Conservation (phyloP, 1,140 invertebrate species). For the Ooceraea biroi region DNA sequence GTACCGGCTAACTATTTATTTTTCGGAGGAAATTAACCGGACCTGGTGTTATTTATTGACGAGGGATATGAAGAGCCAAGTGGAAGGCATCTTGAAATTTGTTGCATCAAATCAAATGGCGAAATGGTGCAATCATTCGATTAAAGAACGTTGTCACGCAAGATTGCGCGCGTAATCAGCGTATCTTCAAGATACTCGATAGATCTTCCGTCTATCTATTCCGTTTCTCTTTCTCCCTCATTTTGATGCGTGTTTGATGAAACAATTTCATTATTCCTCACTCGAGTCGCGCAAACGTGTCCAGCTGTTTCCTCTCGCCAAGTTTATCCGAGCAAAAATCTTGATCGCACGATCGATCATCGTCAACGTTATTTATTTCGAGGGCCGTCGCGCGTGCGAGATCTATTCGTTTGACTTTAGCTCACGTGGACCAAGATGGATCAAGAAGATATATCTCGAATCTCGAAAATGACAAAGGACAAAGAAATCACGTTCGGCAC, state of each 20-base stretch:
- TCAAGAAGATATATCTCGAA: too few relatives aligned
- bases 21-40: background rate
- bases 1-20: slow-evolving; percentile 24
- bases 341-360: background rate
- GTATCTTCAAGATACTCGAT: background rate
- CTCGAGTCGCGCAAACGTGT: background rate
- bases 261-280: background rate
- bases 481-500: slow-evolving; percentile 41
- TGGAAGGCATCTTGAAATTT: slow-evolving; percentile 1
- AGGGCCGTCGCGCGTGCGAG: slow-evolving; percentile 16
- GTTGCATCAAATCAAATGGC: background rate
- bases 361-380: background rate
- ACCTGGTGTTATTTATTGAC: background rate
- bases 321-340: background rate
- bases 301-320: background rate
- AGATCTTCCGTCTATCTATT: background rate
- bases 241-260: too few relatives aligned
- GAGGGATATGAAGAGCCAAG: background rate
- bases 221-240: too few relatives aligned
- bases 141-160: background rate
- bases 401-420: background rate
- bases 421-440: too few relatives aligned
- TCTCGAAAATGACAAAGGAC: too few relatives aligned
- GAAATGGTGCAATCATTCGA: slow-evolving; percentile 8
- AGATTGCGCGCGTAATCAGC: slow-evolving; percentile 1